Evolutionary conservation across 1,140 invertebrate species (phyloP).

Genomic region (Trypoxylus dichotomus): DNA sequence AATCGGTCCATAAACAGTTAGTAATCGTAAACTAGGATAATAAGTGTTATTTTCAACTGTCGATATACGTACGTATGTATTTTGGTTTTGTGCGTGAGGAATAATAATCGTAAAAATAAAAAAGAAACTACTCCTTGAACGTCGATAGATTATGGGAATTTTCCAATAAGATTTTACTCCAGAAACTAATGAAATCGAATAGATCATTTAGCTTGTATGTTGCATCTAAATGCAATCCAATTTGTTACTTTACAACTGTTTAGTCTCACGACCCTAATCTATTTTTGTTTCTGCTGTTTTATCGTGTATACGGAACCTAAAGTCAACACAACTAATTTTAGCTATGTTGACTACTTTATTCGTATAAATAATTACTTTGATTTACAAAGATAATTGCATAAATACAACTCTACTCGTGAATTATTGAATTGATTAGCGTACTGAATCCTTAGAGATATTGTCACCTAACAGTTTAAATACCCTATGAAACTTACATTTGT

Average conservation of each 20-base stretch:
- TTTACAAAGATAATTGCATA: no score
- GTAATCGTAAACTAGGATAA: not conserved
- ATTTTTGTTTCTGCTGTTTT: not conserved
- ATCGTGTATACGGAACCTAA: no score
- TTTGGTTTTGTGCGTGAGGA: not conserved
- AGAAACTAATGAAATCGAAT: not conserved
- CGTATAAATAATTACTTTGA: no score
- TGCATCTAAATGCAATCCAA: not conserved
- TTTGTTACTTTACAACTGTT: not conserved
- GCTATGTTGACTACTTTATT: no score
- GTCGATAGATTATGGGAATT: not conserved
- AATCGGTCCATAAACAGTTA: slow-evolving; percentile 18
- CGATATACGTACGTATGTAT: not conserved
- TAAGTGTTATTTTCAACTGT: not conserved
- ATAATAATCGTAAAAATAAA: not conserved
- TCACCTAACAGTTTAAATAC: no score
- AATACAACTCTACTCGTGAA: no score
- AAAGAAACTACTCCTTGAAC: not conserved
- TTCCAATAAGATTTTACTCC: not conserved
- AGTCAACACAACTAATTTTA: no score
- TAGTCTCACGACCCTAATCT: not conserved
- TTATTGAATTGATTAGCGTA: no score
- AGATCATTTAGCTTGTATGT: not conserved
- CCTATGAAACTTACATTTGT: no score
- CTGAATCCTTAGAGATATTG: no score